Evolutionary conservation across 2,797 vertebrate species (phyloP), one percentile per base, ranked within the genome.

Genomic region (Cephalopachus bancanus): DNA sequence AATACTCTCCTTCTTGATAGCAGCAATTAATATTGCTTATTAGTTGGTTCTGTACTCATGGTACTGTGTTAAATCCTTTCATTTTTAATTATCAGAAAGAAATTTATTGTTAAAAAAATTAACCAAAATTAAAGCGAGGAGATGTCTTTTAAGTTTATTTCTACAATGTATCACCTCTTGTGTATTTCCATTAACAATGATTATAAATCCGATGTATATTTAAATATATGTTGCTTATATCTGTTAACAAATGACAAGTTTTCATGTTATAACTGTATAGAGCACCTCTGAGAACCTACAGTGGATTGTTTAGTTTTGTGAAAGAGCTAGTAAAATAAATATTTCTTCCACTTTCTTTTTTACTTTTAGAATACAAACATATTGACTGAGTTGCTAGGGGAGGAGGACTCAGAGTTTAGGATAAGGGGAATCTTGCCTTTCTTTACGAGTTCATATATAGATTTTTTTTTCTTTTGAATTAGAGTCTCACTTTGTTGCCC

Each of bases 61-160:
- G 14, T 88, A 78, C 28, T 86, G 0, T 33, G 3, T 95, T 93
- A 76, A 89, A 53, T n/a, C 14, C 22, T 62, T 75, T 83, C 84
- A 49, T 55, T 97, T 91, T 95, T 95, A 85, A 65, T 88, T 89
- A 79, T 64, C 85, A 74, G 51, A 26, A 59, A 91, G 33, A 49
- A 30, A 1, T n/a, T 91, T 89, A 33, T 69, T 90, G 17, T 80
- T 44, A 44, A 26, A 71, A 64, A 91, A 44, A 44, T 44, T 37
- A 51, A 33, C 12, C 7, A 60, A 67, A 53, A 37, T 9, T 71
- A 26, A 86, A 79, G 2, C 49, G 44, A 20, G 24, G 44, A 95
- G 9, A 84, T 91, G 97, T 91, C 22, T 84, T 12, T 60, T 2
- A 83, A 90, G 5, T 91, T 69, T 93, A 33, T 75, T 30, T 94